Percentiles rank a stretch among this genome's conserved stretches.
Conservation (phyloP, 2,797 vertebrate species). For the Sciurus vulgaris region DNA sequence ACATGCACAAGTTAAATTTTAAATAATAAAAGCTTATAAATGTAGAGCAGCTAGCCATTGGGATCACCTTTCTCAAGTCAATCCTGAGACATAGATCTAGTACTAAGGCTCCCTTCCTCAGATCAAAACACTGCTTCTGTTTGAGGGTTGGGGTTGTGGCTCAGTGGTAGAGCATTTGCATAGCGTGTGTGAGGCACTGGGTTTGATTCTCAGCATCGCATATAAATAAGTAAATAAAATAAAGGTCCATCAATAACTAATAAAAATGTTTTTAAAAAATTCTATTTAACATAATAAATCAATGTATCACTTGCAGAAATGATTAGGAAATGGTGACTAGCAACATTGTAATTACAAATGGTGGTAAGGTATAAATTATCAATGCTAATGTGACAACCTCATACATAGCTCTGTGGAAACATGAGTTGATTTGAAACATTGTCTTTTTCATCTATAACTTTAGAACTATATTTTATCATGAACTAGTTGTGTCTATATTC, state of each 20-base stretch:
- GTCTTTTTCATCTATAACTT: not conserved
- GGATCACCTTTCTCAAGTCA: not conserved
- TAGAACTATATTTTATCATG: not conserved
- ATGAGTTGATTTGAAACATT: not conserved
- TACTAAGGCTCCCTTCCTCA: not conserved
- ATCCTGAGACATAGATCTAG: not conserved
- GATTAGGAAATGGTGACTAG: not conserved
- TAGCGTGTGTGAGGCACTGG: no score
- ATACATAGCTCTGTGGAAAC: not conserved
- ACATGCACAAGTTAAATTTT: not conserved
- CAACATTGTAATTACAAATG: not conserved
- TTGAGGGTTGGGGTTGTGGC: not conserved
- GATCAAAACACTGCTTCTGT: not conserved
- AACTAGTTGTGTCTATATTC: not conserved
- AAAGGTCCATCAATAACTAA: no score
- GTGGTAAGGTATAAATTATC: not conserved
- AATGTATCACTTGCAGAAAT: not conserved
- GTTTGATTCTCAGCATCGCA: no score
- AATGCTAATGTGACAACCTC: not conserved
- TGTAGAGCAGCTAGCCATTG: not conserved
- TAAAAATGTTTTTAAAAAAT: not conserved
- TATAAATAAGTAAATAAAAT: no score
- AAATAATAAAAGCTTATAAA: not conserved
- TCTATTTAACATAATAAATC: conserved; percentile 13
- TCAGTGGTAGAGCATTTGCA: no score